Evolutionary conservation across 2,888 invertebrate genomes (phyloP).

Genomic region (Notodonta dromedarius): DNA sequence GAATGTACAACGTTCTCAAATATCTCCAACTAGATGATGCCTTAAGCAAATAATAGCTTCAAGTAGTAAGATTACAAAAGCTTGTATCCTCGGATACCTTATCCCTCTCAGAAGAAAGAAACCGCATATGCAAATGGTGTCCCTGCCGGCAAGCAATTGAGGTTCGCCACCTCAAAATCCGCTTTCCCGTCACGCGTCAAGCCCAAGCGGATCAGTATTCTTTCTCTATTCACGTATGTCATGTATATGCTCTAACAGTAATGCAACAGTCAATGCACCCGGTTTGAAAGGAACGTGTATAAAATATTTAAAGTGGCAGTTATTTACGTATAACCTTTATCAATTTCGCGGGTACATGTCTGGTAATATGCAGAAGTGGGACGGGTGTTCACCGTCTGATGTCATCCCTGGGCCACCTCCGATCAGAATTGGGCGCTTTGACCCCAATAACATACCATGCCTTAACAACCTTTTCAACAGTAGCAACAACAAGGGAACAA

Average conservation of each 20-base stretch:
- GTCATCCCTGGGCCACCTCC: background rate
- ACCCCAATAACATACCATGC: background rate
- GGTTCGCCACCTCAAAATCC: constrained; percentile 20
- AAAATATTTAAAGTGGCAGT: constrained; percentile 39
- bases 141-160: constrained; percentile 2
- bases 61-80: no score
- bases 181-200: constrained; percentile 33
- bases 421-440: background rate
- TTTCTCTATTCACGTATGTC: constrained; percentile 31
- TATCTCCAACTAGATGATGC: no score
- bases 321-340: constrained; percentile 28
- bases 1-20: no score
- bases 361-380: background rate
- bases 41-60: no score
- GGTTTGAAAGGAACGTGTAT: constrained; percentile 37
- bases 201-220: constrained; percentile 31
- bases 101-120: background rate
- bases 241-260: constrained; percentile 33
- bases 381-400: background rate
- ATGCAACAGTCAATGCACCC: constrained; percentile 25
- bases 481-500: background rate
- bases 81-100: no score
- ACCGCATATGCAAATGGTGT: background rate
- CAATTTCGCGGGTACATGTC: background rate
- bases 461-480: background rate